A percentile compares a stretch with the other conserved stretches of the same genome.
phyloP scores from a whole-genome alignment of 1,140 invertebrate species.

The Drosophila pseudoobscura region DNA sequence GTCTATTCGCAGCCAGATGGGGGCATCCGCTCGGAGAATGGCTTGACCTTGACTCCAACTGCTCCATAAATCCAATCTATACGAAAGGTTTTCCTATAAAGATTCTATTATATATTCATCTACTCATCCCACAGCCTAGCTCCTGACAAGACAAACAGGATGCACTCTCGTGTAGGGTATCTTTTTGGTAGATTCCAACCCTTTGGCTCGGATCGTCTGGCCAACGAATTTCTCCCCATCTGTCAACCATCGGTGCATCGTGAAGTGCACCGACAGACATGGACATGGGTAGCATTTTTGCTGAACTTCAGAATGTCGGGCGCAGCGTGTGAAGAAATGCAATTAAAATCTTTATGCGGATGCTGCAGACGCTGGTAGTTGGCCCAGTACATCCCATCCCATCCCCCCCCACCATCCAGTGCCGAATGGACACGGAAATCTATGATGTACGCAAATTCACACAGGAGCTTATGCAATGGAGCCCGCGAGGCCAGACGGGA shows the following conservation, averaged over 20 bases:
- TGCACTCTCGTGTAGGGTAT: no score
- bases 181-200: no score
- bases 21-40: conserved; percentile 14
- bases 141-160: no score
- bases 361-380: conserved; percentile 8
- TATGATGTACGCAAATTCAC: conserved; percentile 40
- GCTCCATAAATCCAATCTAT: background rate
- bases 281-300: conserved; percentile 34
- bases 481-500: conserved; percentile 45
- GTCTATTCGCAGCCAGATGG: conserved; percentile 8
- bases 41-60: conserved; percentile 29
- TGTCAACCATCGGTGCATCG: conserved; percentile 18
- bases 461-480: conserved; percentile 3
- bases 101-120: no score
- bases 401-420: no score
- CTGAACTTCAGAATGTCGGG: conserved; percentile 5
- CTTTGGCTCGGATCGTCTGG: background rate
- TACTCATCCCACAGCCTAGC: no score
- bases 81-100: background rate
- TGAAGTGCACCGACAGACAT: conserved; percentile 1
- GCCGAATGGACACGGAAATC: conserved; percentile 49
- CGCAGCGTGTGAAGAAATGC: conserved; percentile 44
- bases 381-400: background rate
- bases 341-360: conserved; percentile 50
- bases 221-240: conserved; percentile 41